Percentiles rank a stretch among this genome's conserved stretches.
These are phyloP conservation scores for Gavia stellata DNA, from an alignment of 2,113 vertebrate genomes.

Conservation along the genomic window DNA sequence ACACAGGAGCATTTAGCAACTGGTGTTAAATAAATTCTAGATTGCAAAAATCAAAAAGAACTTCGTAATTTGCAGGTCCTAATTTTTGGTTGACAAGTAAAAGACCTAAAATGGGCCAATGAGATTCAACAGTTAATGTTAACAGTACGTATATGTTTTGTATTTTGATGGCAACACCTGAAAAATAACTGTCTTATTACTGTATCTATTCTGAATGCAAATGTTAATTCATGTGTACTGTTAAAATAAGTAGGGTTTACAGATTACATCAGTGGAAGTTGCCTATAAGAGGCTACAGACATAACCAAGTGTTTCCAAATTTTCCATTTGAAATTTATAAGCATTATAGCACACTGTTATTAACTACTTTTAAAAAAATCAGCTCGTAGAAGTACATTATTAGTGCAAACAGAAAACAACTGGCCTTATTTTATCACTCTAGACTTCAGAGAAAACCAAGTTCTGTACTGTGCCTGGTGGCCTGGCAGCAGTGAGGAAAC, in stretches of 20 bases:
- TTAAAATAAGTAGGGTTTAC: not conserved
- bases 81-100: not conserved
- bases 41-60: not conserved
- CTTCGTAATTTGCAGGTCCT: not conserved
- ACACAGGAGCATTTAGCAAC: not conserved
- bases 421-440: constrained; percentile 33
- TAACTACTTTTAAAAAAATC: not conserved
- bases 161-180: not conserved
- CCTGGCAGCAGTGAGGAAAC: constrained; percentile 87
- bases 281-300: not conserved
- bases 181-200: not conserved
- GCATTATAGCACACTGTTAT: not conserved
- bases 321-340: not conserved
- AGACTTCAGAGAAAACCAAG: constrained; percentile 86
- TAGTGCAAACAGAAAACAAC: not conserved
- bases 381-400: not conserved
- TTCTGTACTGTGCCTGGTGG: constrained; percentile 86
- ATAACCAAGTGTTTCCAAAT: not conserved
- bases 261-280: not conserved
- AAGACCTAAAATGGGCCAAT: not conserved
- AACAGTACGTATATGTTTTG: not conserved
- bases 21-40: not conserved
- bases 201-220: constrained; percentile 11
- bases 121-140: constrained; percentile 2
- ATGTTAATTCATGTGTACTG: not conserved